Percentiles rank a stretch among this genome's conserved stretches.
phyloP scores from a whole-genome alignment of 2,113 vertebrate genomes.

The Aleadryas rufinucha region DNA sequence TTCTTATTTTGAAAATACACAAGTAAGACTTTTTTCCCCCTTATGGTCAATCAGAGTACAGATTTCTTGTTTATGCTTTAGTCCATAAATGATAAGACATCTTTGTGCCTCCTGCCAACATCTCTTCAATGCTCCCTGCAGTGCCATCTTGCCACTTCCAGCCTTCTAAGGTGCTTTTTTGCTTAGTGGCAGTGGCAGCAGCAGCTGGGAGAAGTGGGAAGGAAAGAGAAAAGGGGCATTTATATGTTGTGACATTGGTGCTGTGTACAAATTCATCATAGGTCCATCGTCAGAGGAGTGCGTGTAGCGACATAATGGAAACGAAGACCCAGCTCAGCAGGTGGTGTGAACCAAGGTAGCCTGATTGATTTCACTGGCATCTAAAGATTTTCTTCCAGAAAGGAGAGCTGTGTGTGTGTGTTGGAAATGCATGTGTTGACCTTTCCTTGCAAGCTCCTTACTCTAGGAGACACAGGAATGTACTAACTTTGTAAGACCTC shows the following conservation, averaged over 20 bases:
- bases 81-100: neutral
- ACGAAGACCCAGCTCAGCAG: neutral
- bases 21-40: accelerated
- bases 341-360: neutral
- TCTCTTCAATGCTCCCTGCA: neutral
- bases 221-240: neutral
- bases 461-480: neutral
- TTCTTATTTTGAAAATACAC: neutral
- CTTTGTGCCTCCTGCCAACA: neutral
- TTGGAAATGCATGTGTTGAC: neutral
- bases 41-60: neutral
- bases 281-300: neutral
- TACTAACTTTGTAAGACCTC: neutral
- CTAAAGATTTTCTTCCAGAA: neutral
- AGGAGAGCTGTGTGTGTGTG: neutral
- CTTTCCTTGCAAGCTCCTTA: neutral
- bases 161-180: neutral
- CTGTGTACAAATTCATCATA: conserved; percentile 8
- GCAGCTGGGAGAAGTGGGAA: neutral
- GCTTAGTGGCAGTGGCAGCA: neutral
- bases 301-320: neutral
- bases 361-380: neutral
- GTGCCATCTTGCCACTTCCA: neutral
- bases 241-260: neutral
- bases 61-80: neutral